Evolutionary conservation across 2,797 vertebrate species (phyloP), one percentile per base, ranked within the genome.

Genomic region (Fringilla coelebs): DNA sequence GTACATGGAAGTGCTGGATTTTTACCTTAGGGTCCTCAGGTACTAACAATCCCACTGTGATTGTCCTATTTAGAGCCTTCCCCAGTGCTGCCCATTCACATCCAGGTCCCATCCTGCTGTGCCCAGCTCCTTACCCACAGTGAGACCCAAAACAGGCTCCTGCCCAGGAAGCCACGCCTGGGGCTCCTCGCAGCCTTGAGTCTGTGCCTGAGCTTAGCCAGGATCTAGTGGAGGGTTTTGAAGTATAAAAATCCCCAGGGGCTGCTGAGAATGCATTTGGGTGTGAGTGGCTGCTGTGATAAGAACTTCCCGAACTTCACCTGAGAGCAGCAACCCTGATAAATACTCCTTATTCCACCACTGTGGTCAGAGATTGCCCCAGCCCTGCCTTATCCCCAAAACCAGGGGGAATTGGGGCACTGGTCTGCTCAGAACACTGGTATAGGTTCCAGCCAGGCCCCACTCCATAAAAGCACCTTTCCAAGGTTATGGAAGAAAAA

Each of bases 161-260:
- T 13, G 48, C 54, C 45, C 48, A 17, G n/a, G 62, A 46, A 22
- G 24, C 13, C 8, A 17, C 0, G 4, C 14, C 52, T 0, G 0
- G 38, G 20, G 8, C 38, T 83, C 41, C 45, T n/a, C 0, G 0
- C 46, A 41, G 81, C 26, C 7, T 38, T 1, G 2, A 48, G 17
- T 40, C 48, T 11, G 11, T 3, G 6, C 40, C 54, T 38, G 49
- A 11, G 18, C 52, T 70, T 11, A 25, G 10, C 13, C 40, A 3
- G 21, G 38, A 12, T 17, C 41, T 6, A 5, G 6, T 1, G 29
- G 54, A 79, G 63, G 38, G 16, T 51, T 52, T 0, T 9, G 18
- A 36, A 61, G 20, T 16, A 31, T 28, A 57, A 32, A 52, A 65
- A 9, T 11, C 20, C 40, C 10, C 1, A 10, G 10, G 9, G 7